phyloP scores from a whole-genome alignment of 1,140 invertebrate genomes.

The Dinothrombium tinctorium region DNA sequence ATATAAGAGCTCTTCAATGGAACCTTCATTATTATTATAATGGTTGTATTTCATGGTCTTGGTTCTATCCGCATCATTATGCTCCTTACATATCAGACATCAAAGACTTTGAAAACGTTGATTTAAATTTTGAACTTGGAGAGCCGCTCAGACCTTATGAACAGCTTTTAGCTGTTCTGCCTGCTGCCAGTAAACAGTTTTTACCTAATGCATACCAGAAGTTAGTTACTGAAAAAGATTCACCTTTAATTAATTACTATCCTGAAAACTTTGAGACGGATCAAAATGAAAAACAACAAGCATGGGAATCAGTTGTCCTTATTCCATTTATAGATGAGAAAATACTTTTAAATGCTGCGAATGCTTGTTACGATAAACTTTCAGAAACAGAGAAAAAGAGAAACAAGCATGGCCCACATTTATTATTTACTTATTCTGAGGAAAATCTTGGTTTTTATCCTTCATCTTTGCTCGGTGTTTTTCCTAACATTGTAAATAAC shows the following conservation, averaged over 20 bases:
- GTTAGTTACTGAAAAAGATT: conserved; percentile 53
- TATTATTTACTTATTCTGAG: conserved; percentile 37
- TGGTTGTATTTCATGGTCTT: conserved; percentile 86
- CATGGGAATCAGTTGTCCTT: conserved; percentile 91
- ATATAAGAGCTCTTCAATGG: conserved; percentile 84
- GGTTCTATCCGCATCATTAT: conserved; percentile 92
- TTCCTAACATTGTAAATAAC: conserved; percentile 33
- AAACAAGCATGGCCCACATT: conserved; percentile 65
- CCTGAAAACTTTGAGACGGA: conserved; percentile 67
- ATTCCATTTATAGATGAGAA: conserved; percentile 90
- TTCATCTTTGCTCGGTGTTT: conserved; percentile 32
- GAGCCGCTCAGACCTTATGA: conserved; percentile 80
- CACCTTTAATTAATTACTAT: conserved; percentile 69
- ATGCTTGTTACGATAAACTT: conserved; percentile 35
- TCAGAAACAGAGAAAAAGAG: conserved; percentile 42
- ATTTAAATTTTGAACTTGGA: conserved; percentile 46
- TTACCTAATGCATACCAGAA: conserved; percentile 53
- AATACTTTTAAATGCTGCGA: conserved; percentile 49
- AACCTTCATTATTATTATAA: conserved; percentile 89
- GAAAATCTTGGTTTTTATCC: conserved; percentile 28
- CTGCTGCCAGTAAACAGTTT: conserved; percentile 44
- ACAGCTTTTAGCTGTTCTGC: conserved; percentile 75
- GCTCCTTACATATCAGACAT: conserved; percentile 87
- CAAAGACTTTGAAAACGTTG: conserved; percentile 36
- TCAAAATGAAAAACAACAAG: conserved; percentile 69